A percentile compares a stretch with the other conserved stretches of the same genome.
phyloP scores from a whole-genome alignment of 2,797 vertebrate species.

The Acanthurus leucopareius region DNA sequence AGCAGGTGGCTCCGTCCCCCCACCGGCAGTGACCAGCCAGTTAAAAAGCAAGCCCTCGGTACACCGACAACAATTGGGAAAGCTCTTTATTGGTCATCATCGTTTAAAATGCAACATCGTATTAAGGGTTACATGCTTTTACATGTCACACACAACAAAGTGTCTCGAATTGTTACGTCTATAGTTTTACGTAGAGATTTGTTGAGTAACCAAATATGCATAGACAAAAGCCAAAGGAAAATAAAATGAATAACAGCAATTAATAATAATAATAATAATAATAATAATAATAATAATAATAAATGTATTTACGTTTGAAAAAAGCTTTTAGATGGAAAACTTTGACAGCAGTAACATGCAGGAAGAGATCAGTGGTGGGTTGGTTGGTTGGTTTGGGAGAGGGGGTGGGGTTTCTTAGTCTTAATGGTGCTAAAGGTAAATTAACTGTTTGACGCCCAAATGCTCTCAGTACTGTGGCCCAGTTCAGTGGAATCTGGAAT shows the following conservation, averaged over 20 bases:
- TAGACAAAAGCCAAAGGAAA: slow-evolving; percentile 90
- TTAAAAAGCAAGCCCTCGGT: slow-evolving; percentile 93
- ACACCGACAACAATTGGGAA: slow-evolving; percentile 98
- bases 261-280: slow-evolving; percentile 69
- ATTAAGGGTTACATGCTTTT: slow-evolving; percentile 98
- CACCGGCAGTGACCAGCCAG: slow-evolving; percentile 79
- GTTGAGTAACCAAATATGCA: slow-evolving; percentile 92
- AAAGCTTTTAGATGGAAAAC: slow-evolving; percentile 93
- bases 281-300: slow-evolving; percentile 69
- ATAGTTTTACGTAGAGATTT: slow-evolving; percentile 83
- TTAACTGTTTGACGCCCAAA: slow-evolving; percentile 91
- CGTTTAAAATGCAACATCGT: slow-evolving; percentile 98
- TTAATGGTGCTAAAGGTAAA: slow-evolving; percentile 93
- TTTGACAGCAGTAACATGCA: slow-evolving; percentile 94
- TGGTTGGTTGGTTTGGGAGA: slow-evolving; percentile 72
- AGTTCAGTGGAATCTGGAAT: slow-evolving; percentile 96
- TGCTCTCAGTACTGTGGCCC: slow-evolving; percentile 89
- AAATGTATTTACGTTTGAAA: slow-evolving; percentile 82
- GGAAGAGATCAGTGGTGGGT: slow-evolving; percentile 87
- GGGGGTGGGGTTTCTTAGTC: slow-evolving; percentile 89
- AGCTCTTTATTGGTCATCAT: slow-evolving; percentile 99
- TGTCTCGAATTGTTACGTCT: slow-evolving; percentile 86
- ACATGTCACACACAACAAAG: slow-evolving; percentile 98
- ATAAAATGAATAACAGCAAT: slow-evolving; percentile 81
- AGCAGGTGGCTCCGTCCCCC: slow-evolving; percentile 68